Conservation (phyloP, 2,888 invertebrate genomes). For the Phyto melanocephala region DNA sequence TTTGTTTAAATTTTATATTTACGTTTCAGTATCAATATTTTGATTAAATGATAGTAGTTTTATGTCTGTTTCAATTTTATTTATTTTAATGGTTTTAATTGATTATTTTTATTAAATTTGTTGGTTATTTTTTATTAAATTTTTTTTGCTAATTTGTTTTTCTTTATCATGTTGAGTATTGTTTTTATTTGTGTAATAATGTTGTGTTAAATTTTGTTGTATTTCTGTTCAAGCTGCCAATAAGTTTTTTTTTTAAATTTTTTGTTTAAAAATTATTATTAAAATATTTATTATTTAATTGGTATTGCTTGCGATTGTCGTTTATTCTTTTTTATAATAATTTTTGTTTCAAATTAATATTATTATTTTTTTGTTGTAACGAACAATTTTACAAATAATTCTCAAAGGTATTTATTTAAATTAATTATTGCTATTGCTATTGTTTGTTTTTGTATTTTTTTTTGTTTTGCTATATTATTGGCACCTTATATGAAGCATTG, state of each 20-base stretch:
- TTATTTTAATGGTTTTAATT: not conserved
- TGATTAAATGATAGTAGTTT: not conserved
- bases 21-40: not conserved
- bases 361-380: no score
- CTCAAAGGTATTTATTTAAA: not conserved
- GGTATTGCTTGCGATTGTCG: conserved; percentile 68
- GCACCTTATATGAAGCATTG: conserved; percentile 45
- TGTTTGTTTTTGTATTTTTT: not conserved
- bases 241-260: not conserved
- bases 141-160: not conserved
- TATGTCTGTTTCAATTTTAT: not conserved
- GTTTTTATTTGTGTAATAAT: not conserved
- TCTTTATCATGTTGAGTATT: not conserved
- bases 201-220: not conserved
- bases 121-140: not conserved
- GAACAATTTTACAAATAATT: no score
- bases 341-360: no score
- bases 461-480: conserved; percentile 36
- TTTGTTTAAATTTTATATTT: no score
- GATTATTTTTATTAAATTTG: not conserved
- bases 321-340: conserved; percentile 20
- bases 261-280: not conserved
- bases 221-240: not conserved
- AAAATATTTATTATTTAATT: conserved; percentile 17
- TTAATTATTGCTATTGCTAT: not conserved